Percentiles rank a stretch among this genome's conserved stretches.
Conservation (phyloP, 2,113 vertebrate species). For the Australoheros scitulus region DNA sequence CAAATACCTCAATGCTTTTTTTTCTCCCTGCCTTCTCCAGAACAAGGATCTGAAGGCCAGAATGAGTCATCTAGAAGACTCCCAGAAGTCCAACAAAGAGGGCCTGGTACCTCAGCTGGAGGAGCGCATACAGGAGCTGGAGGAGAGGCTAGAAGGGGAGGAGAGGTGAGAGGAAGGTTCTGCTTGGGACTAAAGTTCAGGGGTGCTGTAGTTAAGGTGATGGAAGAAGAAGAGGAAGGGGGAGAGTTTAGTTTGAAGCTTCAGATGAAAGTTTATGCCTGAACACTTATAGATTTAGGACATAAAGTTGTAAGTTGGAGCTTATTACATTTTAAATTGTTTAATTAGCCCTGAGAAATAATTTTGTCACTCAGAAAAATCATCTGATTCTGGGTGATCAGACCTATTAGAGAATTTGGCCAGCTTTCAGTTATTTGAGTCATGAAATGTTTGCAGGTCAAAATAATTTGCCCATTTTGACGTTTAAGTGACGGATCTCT, state of each 20-base stretch:
- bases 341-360: background rate
- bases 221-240: background rate
- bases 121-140: slow-evolving; percentile 88
- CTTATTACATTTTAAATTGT: background rate
- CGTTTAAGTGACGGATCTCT: background rate
- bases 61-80: slow-evolving; percentile 89
- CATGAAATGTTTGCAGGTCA: background rate
- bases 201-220: background rate
- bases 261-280: background rate
- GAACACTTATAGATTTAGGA: background rate
- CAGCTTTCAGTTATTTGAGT: background rate
- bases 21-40: slow-evolving; percentile 64
- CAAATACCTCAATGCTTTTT: background rate
- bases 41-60: slow-evolving; percentile 94
- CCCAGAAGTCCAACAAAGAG: slow-evolving; percentile 92
- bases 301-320: background rate
- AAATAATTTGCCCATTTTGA: background rate
- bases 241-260: background rate
- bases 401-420: background rate
- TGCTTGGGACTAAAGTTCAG: background rate
- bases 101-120: slow-evolving; percentile 92
- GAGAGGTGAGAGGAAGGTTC: slow-evolving; percentile 84
- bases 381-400: background rate
- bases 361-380: background rate
- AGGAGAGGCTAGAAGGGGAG: slow-evolving; percentile 90